Evolutionary conservation across 2,113 vertebrate species (phyloP).

Genomic region (Excalfactoria chinensis): DNA sequence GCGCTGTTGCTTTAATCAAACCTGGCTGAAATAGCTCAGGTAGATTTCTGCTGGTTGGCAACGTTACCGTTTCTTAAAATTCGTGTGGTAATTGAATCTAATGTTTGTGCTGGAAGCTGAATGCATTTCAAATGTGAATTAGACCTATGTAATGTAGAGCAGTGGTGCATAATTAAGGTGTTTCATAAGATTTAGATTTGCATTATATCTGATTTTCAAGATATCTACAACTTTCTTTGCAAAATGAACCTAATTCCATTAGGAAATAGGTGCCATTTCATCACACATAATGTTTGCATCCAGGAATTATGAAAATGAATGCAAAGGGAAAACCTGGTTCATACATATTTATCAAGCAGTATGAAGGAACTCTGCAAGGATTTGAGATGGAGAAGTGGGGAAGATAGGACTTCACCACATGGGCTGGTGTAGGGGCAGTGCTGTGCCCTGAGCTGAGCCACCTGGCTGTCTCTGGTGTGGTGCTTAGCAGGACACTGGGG

Average conservation of each 20-base stretch:
- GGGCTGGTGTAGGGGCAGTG: neutral
- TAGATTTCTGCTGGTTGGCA: neutral
- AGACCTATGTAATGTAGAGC: neutral
- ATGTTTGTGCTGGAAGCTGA: constrained; percentile 10
- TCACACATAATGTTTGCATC: neutral
- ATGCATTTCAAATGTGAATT: neutral
- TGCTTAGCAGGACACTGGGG: neutral
- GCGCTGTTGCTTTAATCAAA: neutral
- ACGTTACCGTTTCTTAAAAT: neutral
- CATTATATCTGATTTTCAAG: neutral
- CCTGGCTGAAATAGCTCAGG: neutral
- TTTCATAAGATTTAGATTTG: neutral
- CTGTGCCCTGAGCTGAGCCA: neutral
- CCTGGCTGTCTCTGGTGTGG: neutral
- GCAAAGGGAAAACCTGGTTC: neutral
- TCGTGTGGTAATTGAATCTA: neutral
- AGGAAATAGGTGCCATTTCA: neutral
- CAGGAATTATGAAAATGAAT: neutral
- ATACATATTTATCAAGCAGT: neutral
- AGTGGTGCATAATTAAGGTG: neutral
- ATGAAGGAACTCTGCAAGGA: neutral
- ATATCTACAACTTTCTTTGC: neutral
- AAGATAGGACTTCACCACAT: accelerated
- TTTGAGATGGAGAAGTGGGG: neutral
- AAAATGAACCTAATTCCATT: neutral